A percentile compares a stretch with the other conserved stretches of the same genome.
These are phyloP conservation scores for Anthoptus insignis DNA, from an alignment of 2,888 invertebrate species.

Conservation along the genomic window DNA sequence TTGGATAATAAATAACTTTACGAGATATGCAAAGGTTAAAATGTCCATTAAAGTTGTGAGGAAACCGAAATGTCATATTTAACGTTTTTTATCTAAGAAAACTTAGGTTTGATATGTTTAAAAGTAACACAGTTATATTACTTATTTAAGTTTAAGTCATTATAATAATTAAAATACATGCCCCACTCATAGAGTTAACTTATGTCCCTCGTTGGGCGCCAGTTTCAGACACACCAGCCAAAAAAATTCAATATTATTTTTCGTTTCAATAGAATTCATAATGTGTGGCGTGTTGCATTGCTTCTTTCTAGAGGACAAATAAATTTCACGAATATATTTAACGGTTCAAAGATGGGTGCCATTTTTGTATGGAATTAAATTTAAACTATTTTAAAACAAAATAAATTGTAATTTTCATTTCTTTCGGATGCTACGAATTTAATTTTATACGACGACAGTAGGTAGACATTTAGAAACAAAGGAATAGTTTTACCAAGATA, in stretches of 20 bases:
- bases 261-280: no score
- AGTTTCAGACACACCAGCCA: background rate
- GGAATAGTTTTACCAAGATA: background rate
- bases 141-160: no score
- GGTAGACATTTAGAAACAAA: background rate
- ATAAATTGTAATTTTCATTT: background rate
- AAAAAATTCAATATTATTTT: background rate
- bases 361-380: background rate
- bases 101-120: no score
- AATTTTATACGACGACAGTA: background rate
- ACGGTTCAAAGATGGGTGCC: background rate
- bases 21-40: no score
- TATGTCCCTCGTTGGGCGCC: background rate
- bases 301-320: background rate
- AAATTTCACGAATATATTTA: background rate
- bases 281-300: background rate
- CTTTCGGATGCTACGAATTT: background rate
- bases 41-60: no score
- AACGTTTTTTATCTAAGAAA: no score
- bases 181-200: no score
- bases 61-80: no score
- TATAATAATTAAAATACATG: no score
- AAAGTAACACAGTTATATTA: no score
- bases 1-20: no score
- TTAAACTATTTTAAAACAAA: background rate